phyloP scores from a whole-genome alignment of 2,888 invertebrate genomes.

The Meloe dianella region DNA sequence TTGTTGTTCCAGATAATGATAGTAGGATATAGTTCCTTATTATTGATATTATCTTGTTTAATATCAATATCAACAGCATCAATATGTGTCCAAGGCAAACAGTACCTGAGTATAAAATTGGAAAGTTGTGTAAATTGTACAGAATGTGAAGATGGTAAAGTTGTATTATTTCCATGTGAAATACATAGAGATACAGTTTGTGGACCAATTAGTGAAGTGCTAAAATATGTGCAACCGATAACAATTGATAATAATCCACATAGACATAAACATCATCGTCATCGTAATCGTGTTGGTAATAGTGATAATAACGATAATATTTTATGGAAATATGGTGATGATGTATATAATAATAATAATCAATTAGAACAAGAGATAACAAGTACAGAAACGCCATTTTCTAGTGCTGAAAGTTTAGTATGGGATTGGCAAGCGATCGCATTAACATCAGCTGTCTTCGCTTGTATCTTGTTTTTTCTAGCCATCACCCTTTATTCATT shows the following conservation, averaged over 20 bases:
- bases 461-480: conserved; percentile 80
- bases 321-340: conserved; percentile 38
- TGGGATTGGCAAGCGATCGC: conserved; percentile 80
- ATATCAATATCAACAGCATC: conserved; percentile 45
- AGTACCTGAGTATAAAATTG: conserved; percentile 73
- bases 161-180: conserved; percentile 76
- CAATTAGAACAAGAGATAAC: conserved; percentile 49
- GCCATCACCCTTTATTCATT: conserved; percentile 78
- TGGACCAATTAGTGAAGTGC: conserved; percentile 68
- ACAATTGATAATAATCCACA: conserved; percentile 20
- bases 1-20: conserved; percentile 57
- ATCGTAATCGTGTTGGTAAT: conserved; percentile 38
- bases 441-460: conserved; percentile 74
- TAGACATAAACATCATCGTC: conserved; percentile 44
- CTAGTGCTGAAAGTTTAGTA: conserved; percentile 59
- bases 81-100: conserved; percentile 61
- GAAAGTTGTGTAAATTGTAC: conserved; percentile 75
- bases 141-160: conserved; percentile 67
- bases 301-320: conserved; percentile 35
- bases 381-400: conserved; percentile 58
- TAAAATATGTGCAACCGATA: conserved; percentile 26
- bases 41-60: conserved; percentile 41
- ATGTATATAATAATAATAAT: conserved; percentile 29
- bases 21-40: conserved; percentile 44
- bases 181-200: conserved; percentile 78